Evolutionary conservation across 2,113 vertebrate species (phyloP).

Genomic region (Thunnus thynnus): DNA sequence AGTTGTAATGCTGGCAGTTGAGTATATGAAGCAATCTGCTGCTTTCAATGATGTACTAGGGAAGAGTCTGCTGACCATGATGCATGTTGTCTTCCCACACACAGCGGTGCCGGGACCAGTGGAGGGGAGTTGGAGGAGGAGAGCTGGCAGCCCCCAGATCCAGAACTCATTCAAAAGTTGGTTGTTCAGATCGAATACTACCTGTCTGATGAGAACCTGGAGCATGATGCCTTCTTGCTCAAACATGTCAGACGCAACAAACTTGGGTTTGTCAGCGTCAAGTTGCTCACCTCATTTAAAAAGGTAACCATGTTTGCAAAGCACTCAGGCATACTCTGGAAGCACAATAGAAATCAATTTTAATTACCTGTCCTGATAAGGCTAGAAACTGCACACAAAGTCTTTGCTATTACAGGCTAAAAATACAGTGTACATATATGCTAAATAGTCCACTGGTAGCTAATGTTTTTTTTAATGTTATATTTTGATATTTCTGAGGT

Average conservation of each 20-base stretch:
- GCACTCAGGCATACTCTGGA: background rate
- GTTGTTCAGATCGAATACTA: slow-evolving; percentile 96
- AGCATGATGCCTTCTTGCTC: slow-evolving; percentile 96
- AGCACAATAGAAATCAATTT: background rate
- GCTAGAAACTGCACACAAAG: background rate
- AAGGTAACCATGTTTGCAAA: slow-evolving; percentile 86
- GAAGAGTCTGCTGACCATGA: slow-evolving; percentile 28
- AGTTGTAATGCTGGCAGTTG: slow-evolving; percentile 34
- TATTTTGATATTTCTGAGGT: background rate
- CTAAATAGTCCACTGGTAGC: background rate
- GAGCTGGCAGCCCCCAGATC: slow-evolving; percentile 93
- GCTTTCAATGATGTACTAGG: background rate
- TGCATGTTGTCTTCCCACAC: slow-evolving; percentile 49
- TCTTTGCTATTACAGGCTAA: background rate
- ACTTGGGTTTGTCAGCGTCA: slow-evolving; percentile 96
- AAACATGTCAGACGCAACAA: slow-evolving; percentile 97
- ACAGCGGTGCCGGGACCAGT: slow-evolving; percentile 87
- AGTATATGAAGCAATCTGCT: slow-evolving; percentile 9
- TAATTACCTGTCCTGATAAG: background rate
- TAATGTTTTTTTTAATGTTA: background rate
- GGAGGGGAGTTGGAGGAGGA: slow-evolving; percentile 92
- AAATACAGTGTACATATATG: background rate
- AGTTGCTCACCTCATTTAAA: slow-evolving; percentile 98
- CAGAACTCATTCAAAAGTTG: slow-evolving; percentile 91
- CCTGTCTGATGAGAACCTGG: slow-evolving; percentile 97